Percentiles rank a stretch among this genome's conserved stretches.
Evolutionary conservation across 2,888 invertebrate species (phyloP).

Genomic region (Lymantria monacha): DNA sequence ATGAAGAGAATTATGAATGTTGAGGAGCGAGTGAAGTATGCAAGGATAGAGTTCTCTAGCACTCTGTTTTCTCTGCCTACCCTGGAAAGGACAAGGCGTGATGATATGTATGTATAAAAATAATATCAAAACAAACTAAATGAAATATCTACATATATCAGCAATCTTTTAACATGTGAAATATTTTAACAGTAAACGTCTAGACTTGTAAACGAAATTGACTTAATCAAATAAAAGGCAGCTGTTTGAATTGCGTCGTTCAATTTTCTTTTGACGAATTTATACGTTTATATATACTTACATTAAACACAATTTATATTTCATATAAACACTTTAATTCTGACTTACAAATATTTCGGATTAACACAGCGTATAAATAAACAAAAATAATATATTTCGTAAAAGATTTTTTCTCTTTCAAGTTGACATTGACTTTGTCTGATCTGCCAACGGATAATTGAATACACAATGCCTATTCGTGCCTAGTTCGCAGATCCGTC

Average conservation of each 20-base stretch:
- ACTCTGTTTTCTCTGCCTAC: too few species aligned
- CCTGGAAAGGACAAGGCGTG: too few species aligned
- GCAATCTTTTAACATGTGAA: too few species aligned
- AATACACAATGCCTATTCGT: background rate
- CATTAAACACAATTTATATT: background rate
- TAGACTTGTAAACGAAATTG: too few species aligned
- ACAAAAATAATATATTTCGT: background rate
- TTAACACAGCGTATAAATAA: background rate
- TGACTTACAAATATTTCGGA: background rate
- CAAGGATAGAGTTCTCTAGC: too few species aligned
- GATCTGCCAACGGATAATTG: background rate
- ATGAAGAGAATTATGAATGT: too few species aligned
- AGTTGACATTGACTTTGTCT: background rate
- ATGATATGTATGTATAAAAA: too few species aligned
- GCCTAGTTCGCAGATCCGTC: background rate
- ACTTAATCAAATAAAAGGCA: background rate
- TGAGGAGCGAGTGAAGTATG: too few species aligned
- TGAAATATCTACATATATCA: too few species aligned
- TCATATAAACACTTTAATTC: background rate
- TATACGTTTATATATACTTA: background rate
- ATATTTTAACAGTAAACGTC: too few species aligned
- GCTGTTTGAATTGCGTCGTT: background rate
- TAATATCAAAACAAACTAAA: too few species aligned
- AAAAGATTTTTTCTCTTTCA: background rate
- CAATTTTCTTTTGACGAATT: slow-evolving; percentile 5